These are phyloP conservation scores for Micrasema minimum DNA, from an alignment of 1,140 invertebrate genomes.

Conservation along the genomic window DNA sequence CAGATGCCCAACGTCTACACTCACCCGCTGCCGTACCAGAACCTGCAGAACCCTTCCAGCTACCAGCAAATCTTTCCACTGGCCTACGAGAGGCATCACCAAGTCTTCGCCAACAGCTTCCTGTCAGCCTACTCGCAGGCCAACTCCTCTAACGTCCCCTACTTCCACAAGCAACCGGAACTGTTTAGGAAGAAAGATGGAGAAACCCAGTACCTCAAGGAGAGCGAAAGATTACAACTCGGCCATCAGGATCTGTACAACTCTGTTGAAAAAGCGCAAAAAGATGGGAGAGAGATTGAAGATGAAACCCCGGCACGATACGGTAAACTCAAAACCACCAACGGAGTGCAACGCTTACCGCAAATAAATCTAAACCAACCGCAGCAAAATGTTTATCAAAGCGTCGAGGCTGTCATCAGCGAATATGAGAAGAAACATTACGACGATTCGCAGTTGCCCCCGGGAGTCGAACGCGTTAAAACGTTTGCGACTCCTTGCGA, in stretches of 20 bases:
- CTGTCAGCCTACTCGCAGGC: constrained; percentile 38
- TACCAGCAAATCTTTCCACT: constrained; percentile 47
- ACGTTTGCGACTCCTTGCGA: background rate
- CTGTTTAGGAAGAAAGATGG: constrained; percentile 3
- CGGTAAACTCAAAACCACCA: background rate
- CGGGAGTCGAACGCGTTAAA: background rate
- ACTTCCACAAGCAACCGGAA: constrained; percentile 35
- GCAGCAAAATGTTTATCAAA: too few relatives aligned
- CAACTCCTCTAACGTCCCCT: constrained; percentile 34
- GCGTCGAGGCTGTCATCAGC: too few relatives aligned
- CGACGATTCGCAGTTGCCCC: background rate
- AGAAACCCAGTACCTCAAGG: constrained; percentile 7
- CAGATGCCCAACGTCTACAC: constrained; percentile 37
- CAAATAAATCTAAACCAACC: background rate
- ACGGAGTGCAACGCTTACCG: background rate
- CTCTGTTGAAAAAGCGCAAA: background rate
- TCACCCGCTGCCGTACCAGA: constrained; percentile 46
- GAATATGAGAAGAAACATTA: too few relatives aligned
- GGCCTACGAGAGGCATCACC: constrained; percentile 47
- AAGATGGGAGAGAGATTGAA: background rate
- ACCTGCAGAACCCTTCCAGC: constrained; percentile 25
- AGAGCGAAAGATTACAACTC: background rate
- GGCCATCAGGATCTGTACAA: background rate
- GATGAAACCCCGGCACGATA: background rate
- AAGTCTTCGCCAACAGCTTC: constrained; percentile 45